Conservation (phyloP, 2,888 invertebrate species). For the Lacanobia wlatinum region DNA sequence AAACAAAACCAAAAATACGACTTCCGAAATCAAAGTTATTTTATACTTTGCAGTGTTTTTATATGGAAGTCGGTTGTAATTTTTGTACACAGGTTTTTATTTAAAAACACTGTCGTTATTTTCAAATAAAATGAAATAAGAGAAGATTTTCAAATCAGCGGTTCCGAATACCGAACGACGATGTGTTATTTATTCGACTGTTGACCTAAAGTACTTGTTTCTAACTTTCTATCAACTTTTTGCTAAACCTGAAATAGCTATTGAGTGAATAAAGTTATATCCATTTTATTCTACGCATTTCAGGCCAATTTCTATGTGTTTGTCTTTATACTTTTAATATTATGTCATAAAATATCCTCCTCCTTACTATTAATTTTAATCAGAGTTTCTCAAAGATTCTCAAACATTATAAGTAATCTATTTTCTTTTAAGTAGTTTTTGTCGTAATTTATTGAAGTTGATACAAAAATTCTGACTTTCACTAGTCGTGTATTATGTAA, state of each 20-base stretch:
- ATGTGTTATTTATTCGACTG: neutral
- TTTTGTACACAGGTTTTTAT: too few species aligned
- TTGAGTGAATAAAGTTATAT: conserved; percentile 11
- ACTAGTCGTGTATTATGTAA: conserved; percentile 71
- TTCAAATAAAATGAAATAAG: too few species aligned
- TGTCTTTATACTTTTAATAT: conserved; percentile 25
- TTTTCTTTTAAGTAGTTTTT: conserved; percentile 57
- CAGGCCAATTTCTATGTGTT: too few species aligned
- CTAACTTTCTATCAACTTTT: neutral
- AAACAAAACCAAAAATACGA: too few species aligned
- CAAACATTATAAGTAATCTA: conserved; percentile 49
- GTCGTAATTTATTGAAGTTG: conserved; percentile 72
- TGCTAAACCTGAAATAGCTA: neutral
- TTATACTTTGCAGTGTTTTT: too few species aligned
- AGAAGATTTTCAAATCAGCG: too few species aligned
- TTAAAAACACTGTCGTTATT: too few species aligned
- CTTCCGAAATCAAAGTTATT: too few species aligned
- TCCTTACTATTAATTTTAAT: conserved; percentile 52
- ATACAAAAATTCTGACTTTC: conserved; percentile 67
- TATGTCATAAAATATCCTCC: conserved; percentile 43
- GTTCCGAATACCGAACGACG: too few species aligned
- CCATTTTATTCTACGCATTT: conserved; percentile 6
- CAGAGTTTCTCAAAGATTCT: conserved; percentile 70
- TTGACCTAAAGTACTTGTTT: neutral
- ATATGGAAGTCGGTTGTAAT: too few species aligned